A percentile compares a stretch with the other conserved stretches of the same genome.
phyloP scores from a whole-genome alignment of 1,140 invertebrate genomes.

The Mya arenaria region DNA sequence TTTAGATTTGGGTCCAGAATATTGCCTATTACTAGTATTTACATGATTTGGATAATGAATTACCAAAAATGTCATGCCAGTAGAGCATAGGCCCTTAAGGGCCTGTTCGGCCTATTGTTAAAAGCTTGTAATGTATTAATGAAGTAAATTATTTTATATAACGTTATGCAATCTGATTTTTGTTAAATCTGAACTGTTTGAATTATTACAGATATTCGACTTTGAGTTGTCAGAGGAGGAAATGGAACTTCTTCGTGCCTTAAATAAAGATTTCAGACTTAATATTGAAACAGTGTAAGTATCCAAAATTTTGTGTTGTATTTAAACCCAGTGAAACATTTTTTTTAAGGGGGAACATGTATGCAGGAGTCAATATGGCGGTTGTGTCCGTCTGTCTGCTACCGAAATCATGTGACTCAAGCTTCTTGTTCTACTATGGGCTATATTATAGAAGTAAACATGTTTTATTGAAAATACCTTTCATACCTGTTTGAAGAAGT shows the following conservation, averaged over 20 bases:
- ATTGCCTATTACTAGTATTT: background rate
- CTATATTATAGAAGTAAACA: background rate
- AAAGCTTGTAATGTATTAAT: background rate
- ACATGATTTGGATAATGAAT: background rate
- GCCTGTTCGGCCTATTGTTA: background rate
- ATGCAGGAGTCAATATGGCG: too few relatives aligned
- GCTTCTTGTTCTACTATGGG: background rate
- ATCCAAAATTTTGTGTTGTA: background rate
- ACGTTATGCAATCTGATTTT: background rate
- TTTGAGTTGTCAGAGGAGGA: slow-evolving; percentile 53
- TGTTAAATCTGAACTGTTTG: background rate
- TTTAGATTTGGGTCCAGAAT: background rate
- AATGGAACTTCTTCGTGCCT: slow-evolving; percentile 17
- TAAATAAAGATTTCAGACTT: slow-evolving; percentile 44
- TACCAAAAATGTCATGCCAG: background rate
- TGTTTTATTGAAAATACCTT: background rate
- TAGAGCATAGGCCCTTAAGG: too few relatives aligned
- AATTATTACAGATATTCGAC: slow-evolving; percentile 49
- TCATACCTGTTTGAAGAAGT: too few relatives aligned
- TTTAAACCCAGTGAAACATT: background rate
- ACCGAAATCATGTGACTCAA: background rate
- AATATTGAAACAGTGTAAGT: slow-evolving; percentile 40
- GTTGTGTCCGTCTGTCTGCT: background rate
- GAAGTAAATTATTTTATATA: background rate
- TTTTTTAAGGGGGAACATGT: too few relatives aligned